A percentile compares a stretch with the other conserved stretches of the same genome.
Conservation (phyloP, 2,888 invertebrate species). For the Apamea sordens region DNA sequence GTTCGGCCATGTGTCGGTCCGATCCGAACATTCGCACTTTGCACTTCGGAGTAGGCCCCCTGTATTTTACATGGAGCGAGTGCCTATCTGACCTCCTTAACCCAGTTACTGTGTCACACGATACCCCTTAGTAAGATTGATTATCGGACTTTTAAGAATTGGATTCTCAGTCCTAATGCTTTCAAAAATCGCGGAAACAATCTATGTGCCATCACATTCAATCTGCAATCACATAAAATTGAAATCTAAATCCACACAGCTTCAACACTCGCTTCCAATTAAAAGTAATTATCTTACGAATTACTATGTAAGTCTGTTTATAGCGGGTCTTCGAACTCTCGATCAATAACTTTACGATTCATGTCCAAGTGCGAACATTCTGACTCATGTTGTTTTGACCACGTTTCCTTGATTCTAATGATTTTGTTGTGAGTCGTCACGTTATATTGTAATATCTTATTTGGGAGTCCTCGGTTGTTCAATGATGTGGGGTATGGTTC, state of each 20-base stretch:
- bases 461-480: constrained; percentile 34
- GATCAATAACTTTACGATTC: constrained; percentile 61
- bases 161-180: not conserved
- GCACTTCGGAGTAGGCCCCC: too few relatives aligned
- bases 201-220: not conserved
- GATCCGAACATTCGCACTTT: too few relatives aligned
- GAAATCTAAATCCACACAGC: constrained; percentile 1
- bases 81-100: not conserved
- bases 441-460: constrained; percentile 46
- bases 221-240: constrained; percentile 16
- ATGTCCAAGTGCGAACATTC: constrained; percentile 54
- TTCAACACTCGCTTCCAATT: constrained; percentile 48
- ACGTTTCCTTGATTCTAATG: constrained; percentile 53
- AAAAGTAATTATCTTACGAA: constrained; percentile 62
- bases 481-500: constrained; percentile 9
- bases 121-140: not conserved
- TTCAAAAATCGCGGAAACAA: not conserved
- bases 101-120: not conserved
- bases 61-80: not conserved
- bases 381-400: constrained; percentile 66
- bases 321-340: constrained; percentile 63
- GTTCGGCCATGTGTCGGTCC: too few relatives aligned
- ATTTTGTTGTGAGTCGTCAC: constrained; percentile 38
- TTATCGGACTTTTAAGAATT: too few relatives aligned
- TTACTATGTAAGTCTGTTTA: constrained; percentile 56